Conservation (phyloP, 1,140 invertebrate genomes). For the Drosophila ironensis region DNA sequence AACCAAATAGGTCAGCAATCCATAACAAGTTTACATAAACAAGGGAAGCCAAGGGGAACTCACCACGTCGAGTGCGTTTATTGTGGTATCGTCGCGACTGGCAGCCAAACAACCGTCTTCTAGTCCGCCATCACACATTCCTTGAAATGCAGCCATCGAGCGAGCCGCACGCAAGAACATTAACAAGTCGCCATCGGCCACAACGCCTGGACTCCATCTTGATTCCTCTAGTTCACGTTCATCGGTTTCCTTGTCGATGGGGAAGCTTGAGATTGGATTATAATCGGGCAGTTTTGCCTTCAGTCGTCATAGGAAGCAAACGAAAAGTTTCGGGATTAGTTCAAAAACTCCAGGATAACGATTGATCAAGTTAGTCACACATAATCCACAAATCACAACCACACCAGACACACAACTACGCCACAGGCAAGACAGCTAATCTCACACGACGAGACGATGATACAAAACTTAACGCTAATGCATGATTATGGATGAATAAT, state of each 20-base stretch:
- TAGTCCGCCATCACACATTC: constrained; percentile 98
- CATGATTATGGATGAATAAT: constrained; percentile 77
- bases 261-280: constrained; percentile 82
- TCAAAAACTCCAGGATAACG: constrained; percentile 56
- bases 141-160: constrained; percentile 95
- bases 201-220: constrained; percentile 95
- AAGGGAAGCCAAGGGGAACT: too few relatives aligned
- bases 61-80: constrained; percentile 97
- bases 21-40: too few relatives aligned
- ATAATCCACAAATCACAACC: constrained; percentile 21
- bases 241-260: constrained; percentile 82
- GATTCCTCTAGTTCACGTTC: constrained; percentile 89
- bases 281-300: constrained; percentile 83
- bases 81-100: constrained; percentile 97
- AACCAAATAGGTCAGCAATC: too few relatives aligned
- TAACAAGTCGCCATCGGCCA: constrained; percentile 95
- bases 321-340: constrained; percentile 72
- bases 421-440: constrained; percentile 35
- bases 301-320: constrained; percentile 77
- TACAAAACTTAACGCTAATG: constrained; percentile 67
- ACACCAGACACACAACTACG: constrained; percentile 11
- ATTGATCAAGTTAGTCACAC: constrained; percentile 63
- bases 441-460: constrained; percentile 36
- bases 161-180: constrained; percentile 98
- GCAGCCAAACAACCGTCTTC: constrained; percentile 98